A percentile compares a stretch with the other conserved stretches of the same genome.
These are phyloP conservation scores for Entomobrya proxima DNA, from an alignment of 2,888 invertebrate species.

Conservation along the genomic window DNA sequence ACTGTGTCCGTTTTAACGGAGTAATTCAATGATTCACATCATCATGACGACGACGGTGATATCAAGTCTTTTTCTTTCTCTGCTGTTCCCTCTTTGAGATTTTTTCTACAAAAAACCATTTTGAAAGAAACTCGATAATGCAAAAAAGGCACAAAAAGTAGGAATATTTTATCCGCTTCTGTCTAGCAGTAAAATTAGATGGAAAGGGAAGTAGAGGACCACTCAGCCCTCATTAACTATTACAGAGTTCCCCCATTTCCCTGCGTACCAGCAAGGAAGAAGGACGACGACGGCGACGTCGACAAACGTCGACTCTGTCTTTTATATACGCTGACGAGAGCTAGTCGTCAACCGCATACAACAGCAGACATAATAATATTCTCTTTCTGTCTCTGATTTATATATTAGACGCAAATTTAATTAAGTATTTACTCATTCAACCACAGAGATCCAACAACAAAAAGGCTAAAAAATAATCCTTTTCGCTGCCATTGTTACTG, in stretches of 20 bases:
- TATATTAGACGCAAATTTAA: neutral
- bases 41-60: neutral
- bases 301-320: neutral
- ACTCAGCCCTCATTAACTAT: conserved; percentile 8
- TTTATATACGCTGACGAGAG: no score
- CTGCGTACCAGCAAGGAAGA: no score
- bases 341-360: neutral
- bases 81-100: no score
- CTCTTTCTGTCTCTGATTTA: neutral
- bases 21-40: neutral
- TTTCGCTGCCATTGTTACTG: no score
- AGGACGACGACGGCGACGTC: neutral
- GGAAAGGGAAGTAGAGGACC: neutral
- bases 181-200: neutral
- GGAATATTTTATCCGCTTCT: no score
- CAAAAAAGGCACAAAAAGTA: neutral
- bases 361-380: neutral
- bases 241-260: conserved; percentile 9
- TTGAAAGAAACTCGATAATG: no score
- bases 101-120: neutral
- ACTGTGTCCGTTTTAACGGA: neutral
- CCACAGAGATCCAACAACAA: neutral
- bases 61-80: no score
- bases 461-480: no score
- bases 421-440: conserved; percentile 5